These are phyloP conservation scores for Zaprionus ghesquierei DNA, from an alignment of 1,140 invertebrate species.

Conservation along the genomic window DNA sequence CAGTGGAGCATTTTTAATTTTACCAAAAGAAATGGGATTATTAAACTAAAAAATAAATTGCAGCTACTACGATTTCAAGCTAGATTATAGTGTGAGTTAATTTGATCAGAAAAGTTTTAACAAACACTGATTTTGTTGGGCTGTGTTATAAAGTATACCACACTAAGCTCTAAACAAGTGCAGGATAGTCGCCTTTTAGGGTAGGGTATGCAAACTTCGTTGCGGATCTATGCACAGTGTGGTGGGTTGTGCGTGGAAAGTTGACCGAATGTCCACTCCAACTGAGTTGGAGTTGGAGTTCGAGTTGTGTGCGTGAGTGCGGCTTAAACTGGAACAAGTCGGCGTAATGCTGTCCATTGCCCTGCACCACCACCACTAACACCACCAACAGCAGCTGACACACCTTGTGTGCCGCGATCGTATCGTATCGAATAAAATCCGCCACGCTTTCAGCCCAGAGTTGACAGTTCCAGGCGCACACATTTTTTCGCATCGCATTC, in stretches of 20 bases:
- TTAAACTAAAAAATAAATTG: no score
- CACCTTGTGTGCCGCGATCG: slow-evolving; percentile 49
- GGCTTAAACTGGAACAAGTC: slow-evolving; percentile 64
- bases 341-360: slow-evolving; percentile 22
- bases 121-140: no score
- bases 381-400: slow-evolving; percentile 32
- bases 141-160: no score
- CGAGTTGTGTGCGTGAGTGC: slow-evolving; percentile 12
- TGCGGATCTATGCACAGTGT: neutral
- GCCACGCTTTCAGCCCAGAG: slow-evolving; percentile 15
- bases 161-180: no score
- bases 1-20: no score
- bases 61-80: no score
- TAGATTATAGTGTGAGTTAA: no score
- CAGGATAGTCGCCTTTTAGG: neutral
- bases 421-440: slow-evolving; percentile 35
- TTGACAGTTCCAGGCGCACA: slow-evolving; percentile 3
- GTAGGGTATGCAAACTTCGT: slow-evolving; percentile 12
- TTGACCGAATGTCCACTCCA: slow-evolving; percentile 60
- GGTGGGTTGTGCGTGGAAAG: slow-evolving; percentile 49
- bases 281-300: slow-evolving; percentile 30
- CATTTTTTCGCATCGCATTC: neutral
- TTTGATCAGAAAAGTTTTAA: no score
- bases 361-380: neutral
- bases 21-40: no score